Evolutionary conservation across 2,888 invertebrate genomes (phyloP).

Genomic region (Amphipyra tragopoginis): DNA sequence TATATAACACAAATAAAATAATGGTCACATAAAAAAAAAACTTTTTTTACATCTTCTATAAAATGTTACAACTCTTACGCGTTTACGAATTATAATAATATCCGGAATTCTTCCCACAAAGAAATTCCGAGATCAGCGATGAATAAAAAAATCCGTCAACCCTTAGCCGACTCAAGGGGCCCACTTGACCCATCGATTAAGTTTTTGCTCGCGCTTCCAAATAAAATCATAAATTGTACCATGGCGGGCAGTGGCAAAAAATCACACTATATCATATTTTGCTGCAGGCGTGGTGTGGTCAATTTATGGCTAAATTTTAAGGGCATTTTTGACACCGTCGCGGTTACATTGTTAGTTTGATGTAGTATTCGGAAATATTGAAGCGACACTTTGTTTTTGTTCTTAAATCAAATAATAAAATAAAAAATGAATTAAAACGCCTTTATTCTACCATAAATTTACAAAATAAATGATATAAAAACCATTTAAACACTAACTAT

Average conservation of each 20-base stretch:
- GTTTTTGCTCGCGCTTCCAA: conserved; percentile 82
- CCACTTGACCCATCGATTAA: conserved; percentile 78
- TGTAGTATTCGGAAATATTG: conserved; percentile 8
- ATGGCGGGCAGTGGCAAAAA: conserved; percentile 81
- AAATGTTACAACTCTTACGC: too few species aligned
- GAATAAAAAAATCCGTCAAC: conserved; percentile 63
- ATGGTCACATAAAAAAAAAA: too few species aligned
- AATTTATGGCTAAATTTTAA: conserved; percentile 85
- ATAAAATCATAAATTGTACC: conserved; percentile 86
- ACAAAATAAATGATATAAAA: too few species aligned
- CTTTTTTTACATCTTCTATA: too few species aligned
- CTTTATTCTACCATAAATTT: too few species aligned
- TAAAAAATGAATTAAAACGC: too few species aligned
- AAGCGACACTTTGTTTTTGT: conserved; percentile 1
- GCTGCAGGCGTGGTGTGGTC: conserved; percentile 72
- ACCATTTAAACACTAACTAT: too few species aligned
- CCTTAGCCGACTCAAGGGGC: conserved; percentile 61
- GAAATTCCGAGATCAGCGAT: conserved; percentile 57
- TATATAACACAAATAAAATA: too few species aligned
- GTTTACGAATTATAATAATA: neutral
- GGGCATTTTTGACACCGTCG: conserved; percentile 44
- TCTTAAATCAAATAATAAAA: too few species aligned
- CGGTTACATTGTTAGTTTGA: conserved; percentile 50
- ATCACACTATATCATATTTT: conserved; percentile 75
- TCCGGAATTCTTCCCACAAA: conserved; percentile 23